Percentiles rank a stretch among this genome's conserved stretches.
These are phyloP conservation scores for Leuctra nigra DNA, from an alignment of 2,888 invertebrate species.

Conservation along the genomic window DNA sequence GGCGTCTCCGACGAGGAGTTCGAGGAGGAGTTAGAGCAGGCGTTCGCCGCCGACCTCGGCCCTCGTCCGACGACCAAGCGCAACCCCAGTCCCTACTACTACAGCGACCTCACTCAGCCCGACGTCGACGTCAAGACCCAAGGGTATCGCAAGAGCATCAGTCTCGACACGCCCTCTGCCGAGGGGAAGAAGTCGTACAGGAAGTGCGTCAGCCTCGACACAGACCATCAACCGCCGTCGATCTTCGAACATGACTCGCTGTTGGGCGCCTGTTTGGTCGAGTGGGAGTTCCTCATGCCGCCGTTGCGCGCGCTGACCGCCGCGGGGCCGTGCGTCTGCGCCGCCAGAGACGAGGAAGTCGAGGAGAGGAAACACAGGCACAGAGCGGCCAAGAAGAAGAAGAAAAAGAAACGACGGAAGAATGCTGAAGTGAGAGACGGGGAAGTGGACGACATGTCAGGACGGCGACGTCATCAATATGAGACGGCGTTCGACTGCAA, in stretches of 20 bases:
- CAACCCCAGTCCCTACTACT: conserved; percentile 74
- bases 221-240: conserved; percentile 13
- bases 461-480: conserved; percentile 67
- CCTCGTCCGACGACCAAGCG: conserved; percentile 13
- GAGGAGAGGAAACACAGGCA: neutral
- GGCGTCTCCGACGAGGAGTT: conserved; percentile 19
- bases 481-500: conserved; percentile 88
- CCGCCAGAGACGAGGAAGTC: conserved; percentile 34
- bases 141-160: conserved; percentile 58
- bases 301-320: conserved; percentile 48
- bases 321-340: conserved; percentile 24
- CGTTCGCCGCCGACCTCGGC: neutral
- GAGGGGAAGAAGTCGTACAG: conserved; percentile 15
- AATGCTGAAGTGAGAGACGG: conserved; percentile 26
- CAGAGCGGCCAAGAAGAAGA: neutral
- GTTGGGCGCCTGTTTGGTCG: conserved; percentile 26
- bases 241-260: conserved; percentile 17
- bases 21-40: conserved; percentile 11
- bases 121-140: conserved; percentile 31
- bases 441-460: conserved; percentile 47
- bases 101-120: conserved; percentile 58
- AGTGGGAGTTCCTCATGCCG: conserved; percentile 52
- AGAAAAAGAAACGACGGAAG: neutral
- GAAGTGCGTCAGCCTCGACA: conserved; percentile 20
- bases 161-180: conserved; percentile 56